A percentile compares a stretch with the other conserved stretches of the same genome.
These are phyloP conservation scores for Etheostoma cragini DNA, from an alignment of 2,113 vertebrate species.

Conservation along the genomic window DNA sequence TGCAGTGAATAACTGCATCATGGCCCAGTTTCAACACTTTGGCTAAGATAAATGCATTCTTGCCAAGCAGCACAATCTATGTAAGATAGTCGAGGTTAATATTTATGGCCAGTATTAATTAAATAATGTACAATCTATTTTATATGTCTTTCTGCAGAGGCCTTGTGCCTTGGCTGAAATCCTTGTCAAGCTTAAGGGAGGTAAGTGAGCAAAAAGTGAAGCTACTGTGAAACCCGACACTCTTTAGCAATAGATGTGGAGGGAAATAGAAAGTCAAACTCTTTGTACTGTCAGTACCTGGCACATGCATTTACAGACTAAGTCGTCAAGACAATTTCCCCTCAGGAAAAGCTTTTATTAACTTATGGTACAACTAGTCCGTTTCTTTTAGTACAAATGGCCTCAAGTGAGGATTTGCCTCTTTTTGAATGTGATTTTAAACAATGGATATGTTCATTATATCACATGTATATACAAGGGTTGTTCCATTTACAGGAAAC, in stretches of 20 bases:
- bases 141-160: constrained; percentile 31
- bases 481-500: not conserved
- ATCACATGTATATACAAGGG: not conserved
- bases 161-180: not conserved
- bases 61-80: constrained; percentile 21
- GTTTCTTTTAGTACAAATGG: no score
- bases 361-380: no score
- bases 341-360: no score
- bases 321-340: no score
- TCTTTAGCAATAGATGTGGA: no score
- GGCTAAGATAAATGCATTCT: constrained; percentile 54
- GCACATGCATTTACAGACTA: no score
- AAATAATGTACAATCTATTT: constrained; percentile 26
- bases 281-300: no score
- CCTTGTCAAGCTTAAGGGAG: no score
- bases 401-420: not conserved
- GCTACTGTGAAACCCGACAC: no score
- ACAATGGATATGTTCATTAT: not conserved
- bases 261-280: no score
- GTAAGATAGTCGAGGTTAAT: constrained; percentile 53
- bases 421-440: not conserved
- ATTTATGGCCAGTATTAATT: constrained; percentile 47
- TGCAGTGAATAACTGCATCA: constrained; percentile 31
- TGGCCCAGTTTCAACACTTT: constrained; percentile 44
- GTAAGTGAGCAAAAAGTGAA: no score